Evolutionary conservation across 2,113 vertebrate genomes (phyloP), one percentile per base, ranked within the genome.

Genomic region (Tor tambroides): DNA sequence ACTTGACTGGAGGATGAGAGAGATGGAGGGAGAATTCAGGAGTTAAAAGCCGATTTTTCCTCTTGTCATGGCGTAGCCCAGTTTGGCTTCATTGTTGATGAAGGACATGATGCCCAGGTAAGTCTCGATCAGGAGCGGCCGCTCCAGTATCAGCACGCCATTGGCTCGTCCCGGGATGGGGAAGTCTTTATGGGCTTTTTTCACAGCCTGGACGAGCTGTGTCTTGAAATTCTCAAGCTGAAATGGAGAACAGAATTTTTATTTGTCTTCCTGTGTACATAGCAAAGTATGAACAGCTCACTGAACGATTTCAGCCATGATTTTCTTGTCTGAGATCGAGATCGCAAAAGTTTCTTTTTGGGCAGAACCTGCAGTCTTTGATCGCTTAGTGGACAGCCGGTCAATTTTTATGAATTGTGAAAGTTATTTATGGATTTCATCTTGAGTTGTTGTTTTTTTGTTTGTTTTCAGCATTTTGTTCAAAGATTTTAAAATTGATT

Each of bases 91-190:
- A 0, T 99, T 99, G 95, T 98, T 99, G 92, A 99, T 97, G 94
- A 98, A 98, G 89, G 98, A 99, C 97, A 99, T 96, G 30, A 99
- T 85, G 2, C 98, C 98, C 92, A 99, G 92, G 84, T 99, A 99
- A 86, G 98, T 99, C 94, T 99, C 97, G 0, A 99, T 99, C 88
- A 98, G 95, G 2, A 99, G 96, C 6, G 98, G 98, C 1, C 95
- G 90, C 84, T 99, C 98, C 91, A 99, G 87, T 89, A 99, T 95
- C 78, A 99, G 94, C 43, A 99, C 96, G 0, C 96, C 95, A 0
- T 91, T 95, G 0, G 95, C 92, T 11, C 95, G 92, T 0, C 98
- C 97, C 0, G 96, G 95, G 77, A 95, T 83, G 0, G 96, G 95
- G 3, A 89, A 86, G 63, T 97, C 97, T 87, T 97, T 98, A 2